These are phyloP conservation scores for Gryllus bimaculatus DNA, from an alignment of 1,140 invertebrate genomes.

Conservation along the genomic window DNA sequence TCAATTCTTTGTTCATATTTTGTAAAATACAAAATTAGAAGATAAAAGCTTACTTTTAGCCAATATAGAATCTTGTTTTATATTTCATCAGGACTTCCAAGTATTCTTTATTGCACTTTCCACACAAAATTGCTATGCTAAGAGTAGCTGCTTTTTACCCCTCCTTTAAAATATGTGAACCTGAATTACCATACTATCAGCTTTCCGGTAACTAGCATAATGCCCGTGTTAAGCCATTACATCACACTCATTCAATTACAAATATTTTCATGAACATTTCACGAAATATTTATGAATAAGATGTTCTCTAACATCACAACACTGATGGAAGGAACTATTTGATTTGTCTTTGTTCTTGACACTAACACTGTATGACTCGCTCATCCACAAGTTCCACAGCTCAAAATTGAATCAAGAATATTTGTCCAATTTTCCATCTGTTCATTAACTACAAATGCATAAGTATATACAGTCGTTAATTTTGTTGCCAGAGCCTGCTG, in stretches of 20 bases:
- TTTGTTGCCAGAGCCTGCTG: no score
- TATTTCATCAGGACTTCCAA: background rate
- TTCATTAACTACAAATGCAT: no score
- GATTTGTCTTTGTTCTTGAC: background rate
- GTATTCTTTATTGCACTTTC: conserved; percentile 20
- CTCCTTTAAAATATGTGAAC: background rate
- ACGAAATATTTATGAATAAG: background rate
- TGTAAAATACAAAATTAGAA: conserved; percentile 18
- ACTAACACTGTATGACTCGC: conserved; percentile 7
- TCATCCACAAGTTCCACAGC: background rate
- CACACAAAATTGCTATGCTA: conserved; percentile 2
- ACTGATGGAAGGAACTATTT: background rate
- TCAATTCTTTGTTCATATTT: background rate
- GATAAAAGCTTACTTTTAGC: conserved; percentile 13
- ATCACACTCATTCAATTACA: background rate
- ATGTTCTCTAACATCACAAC: background rate
- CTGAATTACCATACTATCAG: conserved; percentile 2
- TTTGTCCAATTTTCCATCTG: no score
- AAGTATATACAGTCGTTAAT: no score
- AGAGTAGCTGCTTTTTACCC: background rate
- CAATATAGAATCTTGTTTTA: background rate
- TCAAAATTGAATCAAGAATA: no score
- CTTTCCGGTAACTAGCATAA: conserved; percentile 21
- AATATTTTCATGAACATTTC: background rate
- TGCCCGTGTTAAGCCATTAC: conserved; percentile 16